Evolutionary conservation across 1,140 invertebrate species (phyloP).

Genomic region (Trichonephila inaurata): DNA sequence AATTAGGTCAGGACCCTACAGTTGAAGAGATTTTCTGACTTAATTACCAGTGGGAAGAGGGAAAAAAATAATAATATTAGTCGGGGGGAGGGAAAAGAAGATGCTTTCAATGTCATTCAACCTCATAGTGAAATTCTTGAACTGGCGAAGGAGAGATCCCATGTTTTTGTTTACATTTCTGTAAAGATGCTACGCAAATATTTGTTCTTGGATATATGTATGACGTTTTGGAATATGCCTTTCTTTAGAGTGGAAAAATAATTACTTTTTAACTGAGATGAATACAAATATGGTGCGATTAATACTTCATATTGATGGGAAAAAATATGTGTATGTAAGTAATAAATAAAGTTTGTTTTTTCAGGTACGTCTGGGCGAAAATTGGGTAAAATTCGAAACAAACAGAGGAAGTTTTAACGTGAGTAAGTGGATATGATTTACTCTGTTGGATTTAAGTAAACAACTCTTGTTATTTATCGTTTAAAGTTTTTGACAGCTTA

Average conservation of each 20-base stretch:
- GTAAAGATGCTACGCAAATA: background rate
- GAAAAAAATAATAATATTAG: slow-evolving; percentile 5
- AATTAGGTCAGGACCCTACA: slow-evolving; percentile 63
- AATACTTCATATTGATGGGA: background rate
- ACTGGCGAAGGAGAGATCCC: background rate
- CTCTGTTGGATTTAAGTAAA: too few species aligned
- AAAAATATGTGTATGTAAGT: too few species aligned
- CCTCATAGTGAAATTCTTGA: slow-evolving; percentile 12
- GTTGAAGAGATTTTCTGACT: slow-evolving; percentile 2
- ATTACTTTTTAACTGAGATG: background rate
- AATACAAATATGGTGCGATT: slow-evolving; percentile 14
- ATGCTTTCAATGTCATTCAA: slow-evolving; percentile 71
- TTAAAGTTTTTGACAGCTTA: too few species aligned
- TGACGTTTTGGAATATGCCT: background rate
- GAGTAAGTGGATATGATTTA: too few species aligned
- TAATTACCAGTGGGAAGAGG: slow-evolving; percentile 8
- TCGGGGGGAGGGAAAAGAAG: background rate
- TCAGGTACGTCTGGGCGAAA: too few species aligned
- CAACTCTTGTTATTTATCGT: too few species aligned
- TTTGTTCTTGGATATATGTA: background rate
- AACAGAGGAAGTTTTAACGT: too few species aligned
- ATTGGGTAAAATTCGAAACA: too few species aligned
- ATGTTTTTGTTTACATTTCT: slow-evolving; percentile 34
- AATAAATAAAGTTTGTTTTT: too few species aligned
- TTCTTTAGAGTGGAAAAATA: background rate